A percentile compares a stretch with the other conserved stretches of the same genome.
phyloP scores from a whole-genome alignment of 1,140 invertebrate genomes.

The Episyrphus balteatus region DNA sequence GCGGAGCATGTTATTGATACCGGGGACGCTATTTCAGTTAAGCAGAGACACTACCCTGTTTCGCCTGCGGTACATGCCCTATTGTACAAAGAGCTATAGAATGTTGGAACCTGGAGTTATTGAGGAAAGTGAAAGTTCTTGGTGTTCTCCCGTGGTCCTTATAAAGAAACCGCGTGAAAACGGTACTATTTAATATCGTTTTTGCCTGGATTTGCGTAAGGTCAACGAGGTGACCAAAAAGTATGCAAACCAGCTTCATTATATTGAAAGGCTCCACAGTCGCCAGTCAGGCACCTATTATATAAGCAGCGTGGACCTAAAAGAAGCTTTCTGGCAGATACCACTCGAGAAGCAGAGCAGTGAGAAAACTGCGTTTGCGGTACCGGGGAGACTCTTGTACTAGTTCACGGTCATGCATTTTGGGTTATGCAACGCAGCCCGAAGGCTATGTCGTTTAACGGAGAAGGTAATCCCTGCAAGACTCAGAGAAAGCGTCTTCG shows the following conservation, averaged over 20 bases:
- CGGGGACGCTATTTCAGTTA: too few relatives aligned
- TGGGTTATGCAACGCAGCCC: not conserved
- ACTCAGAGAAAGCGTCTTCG: constrained; percentile 1
- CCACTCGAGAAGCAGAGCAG: constrained; percentile 15
- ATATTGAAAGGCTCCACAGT: constrained; percentile 11
- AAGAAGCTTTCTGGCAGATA: constrained; percentile 31
- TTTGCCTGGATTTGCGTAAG: constrained; percentile 24
- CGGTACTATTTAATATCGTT: constrained; percentile 10
- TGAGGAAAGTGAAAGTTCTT: too few relatives aligned
- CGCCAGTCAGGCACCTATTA: constrained; percentile 9
- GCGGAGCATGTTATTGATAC: constrained; percentile 13
- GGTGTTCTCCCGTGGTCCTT: constrained; percentile 10
- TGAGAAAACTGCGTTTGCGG: too few relatives aligned
- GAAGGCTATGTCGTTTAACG: not conserved
- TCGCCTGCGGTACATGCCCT: constrained; percentile 6
- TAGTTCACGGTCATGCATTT: constrained; percentile 10
- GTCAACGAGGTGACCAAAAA: constrained; percentile 19
- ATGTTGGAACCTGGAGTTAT: constrained; percentile 17
- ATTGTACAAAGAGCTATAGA: constrained; percentile 10
- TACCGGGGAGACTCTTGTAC: constrained; percentile 12
- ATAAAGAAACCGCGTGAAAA: constrained; percentile 10
- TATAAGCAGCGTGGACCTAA: constrained; percentile 9
- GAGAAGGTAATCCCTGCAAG: constrained; percentile 1
- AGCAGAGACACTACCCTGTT: constrained; percentile 10
- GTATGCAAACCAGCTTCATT: constrained; percentile 23